phyloP scores from a whole-genome alignment of 2,797 vertebrate genomes.

The Otolemur crassicaudatus region DNA sequence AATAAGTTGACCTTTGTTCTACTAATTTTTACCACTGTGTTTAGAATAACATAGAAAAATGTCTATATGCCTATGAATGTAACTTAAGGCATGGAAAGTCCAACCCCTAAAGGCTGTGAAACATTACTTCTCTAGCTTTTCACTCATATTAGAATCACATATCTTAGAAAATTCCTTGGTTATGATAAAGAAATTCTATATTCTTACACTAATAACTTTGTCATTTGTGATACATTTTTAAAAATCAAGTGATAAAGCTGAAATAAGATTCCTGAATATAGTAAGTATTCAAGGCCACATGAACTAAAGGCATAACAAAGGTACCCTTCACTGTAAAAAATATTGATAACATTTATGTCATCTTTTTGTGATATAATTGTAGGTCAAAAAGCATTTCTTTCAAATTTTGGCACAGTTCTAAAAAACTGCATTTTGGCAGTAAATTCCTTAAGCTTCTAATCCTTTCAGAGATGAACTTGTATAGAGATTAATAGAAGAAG shows the following conservation, averaged over 20 bases:
- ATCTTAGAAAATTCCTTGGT: neutral
- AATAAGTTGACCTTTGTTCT: neutral
- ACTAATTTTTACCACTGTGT: neutral
- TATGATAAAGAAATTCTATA: neutral
- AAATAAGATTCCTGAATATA: neutral
- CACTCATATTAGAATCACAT: neutral
- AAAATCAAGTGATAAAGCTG: conserved; percentile 3
- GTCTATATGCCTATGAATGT: neutral
- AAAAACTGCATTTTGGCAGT: neutral
- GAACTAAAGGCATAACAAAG: neutral
- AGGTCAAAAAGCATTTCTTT: neutral
- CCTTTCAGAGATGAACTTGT: neutral
- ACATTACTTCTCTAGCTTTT: neutral
- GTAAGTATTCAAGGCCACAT: neutral
- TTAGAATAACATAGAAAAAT: neutral
- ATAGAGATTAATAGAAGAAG: neutral
- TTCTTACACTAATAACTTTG: neutral
- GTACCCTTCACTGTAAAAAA: neutral
- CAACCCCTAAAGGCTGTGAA: neutral
- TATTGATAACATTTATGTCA: neutral
- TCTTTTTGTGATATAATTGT: neutral
- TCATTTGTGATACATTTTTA: neutral
- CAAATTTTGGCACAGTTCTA: neutral
- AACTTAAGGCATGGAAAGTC: neutral
- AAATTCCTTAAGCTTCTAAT: neutral